Base-by-base conservation (phyloP, 2,113 vertebrate species). In the Gopherus flavomarginatus region DNA sequence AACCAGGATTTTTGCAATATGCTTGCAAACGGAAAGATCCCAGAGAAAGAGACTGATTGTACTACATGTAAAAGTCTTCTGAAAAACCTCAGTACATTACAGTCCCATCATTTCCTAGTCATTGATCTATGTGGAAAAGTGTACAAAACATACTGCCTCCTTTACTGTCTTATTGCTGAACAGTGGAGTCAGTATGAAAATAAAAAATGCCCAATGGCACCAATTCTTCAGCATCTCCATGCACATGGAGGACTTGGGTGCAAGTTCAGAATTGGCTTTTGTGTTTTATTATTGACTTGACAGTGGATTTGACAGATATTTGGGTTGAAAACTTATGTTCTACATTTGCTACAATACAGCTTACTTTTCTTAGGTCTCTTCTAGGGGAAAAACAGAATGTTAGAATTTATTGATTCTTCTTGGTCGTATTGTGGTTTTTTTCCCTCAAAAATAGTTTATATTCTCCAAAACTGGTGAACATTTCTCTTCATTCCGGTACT, bases 291-390 rank as follows among this genome's bases (percentile, higher is more conserved):
- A 78, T 81, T 92, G 69, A 94, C 31, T 69, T 69, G 56, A 84
- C 35, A 29, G 26, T 27, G 26, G 57, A 59, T 11, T 59, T 59
- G 57, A 29, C 21, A 6, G 57, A 59, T 29, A 59, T 29, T 59
- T 78, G 56, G 38, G 49, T 16, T 82, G 49, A 88, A 95, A 95
- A 91, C 27, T 96, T 95, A 78, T 86, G 38, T 83, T 75, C 8
- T 85, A 26, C 96, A 5, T 89, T 97, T 96, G 89, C 95, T 95
- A 94, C 81, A 95, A 93, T 89, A 97, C 75, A 1, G 2, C 4
- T 17, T 85, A 19, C 54, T 90, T 87, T 90, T 87, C 13, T 27
- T 21, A 72, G 90, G 69, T 13, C 19, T 88, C 92, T 90, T 86
- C 53, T 92, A 35, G 92, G 78, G 62, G 16, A 93, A 90, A 94